A percentile compares a stretch with the other conserved stretches of the same genome.
These are phyloP conservation scores for Ryuthela nishihirai DNA, from an alignment of 2,888 invertebrate genomes.

Conservation along the genomic window DNA sequence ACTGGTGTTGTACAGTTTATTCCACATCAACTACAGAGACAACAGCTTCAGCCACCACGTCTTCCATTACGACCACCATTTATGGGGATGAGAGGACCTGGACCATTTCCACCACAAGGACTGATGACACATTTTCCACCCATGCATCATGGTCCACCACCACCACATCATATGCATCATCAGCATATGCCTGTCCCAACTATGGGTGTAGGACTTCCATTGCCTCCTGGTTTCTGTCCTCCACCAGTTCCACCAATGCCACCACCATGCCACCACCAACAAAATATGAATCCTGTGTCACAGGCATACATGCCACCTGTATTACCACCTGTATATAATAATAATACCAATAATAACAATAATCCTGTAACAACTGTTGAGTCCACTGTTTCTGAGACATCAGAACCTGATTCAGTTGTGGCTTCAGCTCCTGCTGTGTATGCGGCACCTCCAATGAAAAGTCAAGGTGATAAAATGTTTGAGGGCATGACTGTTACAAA, in stretches of 20 bases:
- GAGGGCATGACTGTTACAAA: background rate
- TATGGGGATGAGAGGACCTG: slow-evolving; percentile 17
- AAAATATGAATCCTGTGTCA: background rate
- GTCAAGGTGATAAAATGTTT: background rate
- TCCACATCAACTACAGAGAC: slow-evolving; percentile 58
- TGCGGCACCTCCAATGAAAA: slow-evolving; percentile 40
- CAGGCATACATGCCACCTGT: slow-evolving; percentile 6
- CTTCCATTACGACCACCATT: slow-evolving; percentile 18
- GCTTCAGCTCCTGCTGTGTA: slow-evolving; percentile 38
- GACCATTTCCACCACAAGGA: slow-evolving; percentile 15
- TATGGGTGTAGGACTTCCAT: slow-evolving; percentile 21
- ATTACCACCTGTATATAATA: background rate
- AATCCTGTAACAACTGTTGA: background rate
- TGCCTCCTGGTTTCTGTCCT: slow-evolving; percentile 30
- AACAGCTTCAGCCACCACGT: slow-evolving; percentile 26
- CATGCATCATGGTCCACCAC: slow-evolving; percentile 14
- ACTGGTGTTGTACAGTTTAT: slow-evolving; percentile 57
- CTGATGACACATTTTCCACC: slow-evolving; percentile 3
- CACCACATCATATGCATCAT: slow-evolving; percentile 20
- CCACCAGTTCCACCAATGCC: slow-evolving; percentile 15
- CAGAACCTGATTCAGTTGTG: slow-evolving; percentile 16
- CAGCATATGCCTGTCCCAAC: slow-evolving; percentile 9
- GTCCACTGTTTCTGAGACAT: background rate
- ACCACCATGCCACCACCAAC: no score
- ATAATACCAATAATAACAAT: background rate